phyloP scores from a whole-genome alignment of 1,140 invertebrate species.

The Brachionus calyciflorus region DNA sequence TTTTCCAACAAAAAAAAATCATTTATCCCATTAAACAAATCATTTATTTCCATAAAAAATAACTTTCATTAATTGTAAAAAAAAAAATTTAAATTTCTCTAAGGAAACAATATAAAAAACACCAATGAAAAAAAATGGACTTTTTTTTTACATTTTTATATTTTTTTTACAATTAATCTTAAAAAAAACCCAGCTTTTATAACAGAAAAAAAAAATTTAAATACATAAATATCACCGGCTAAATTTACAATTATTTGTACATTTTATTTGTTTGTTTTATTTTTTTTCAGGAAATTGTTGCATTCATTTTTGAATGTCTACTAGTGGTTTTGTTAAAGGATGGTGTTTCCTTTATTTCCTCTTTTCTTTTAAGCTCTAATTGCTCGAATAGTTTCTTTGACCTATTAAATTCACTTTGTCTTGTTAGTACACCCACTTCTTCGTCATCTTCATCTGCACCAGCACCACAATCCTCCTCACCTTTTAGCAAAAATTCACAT shows the following conservation, averaged over 20 bases:
- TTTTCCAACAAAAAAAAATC: too few species aligned
- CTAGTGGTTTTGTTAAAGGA: conserved; percentile 3
- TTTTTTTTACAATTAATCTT: neutral
- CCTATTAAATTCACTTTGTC: conserved; percentile 9
- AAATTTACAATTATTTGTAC: neutral
- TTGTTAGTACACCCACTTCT: neutral
- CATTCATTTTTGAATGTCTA: conserved; percentile 34
- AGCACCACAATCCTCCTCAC: neutral
- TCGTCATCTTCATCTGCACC: neutral
- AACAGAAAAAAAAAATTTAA: conserved; percentile 19
- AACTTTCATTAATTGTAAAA: too few species aligned
- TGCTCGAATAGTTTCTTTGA: conserved; percentile 32
- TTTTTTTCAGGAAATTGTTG: conserved; percentile 30
- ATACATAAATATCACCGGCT: conserved; percentile 35
- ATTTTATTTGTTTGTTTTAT: too few species aligned
- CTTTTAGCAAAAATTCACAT: conserved; percentile 34
- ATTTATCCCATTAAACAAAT: too few species aligned
- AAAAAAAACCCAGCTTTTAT: conserved; percentile 14
- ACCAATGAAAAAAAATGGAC: too few species aligned
- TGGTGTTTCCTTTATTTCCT: neutral
- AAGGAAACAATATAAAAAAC: too few species aligned
- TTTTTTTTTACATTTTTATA: too few species aligned
- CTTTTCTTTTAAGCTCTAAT: conserved; percentile 22
- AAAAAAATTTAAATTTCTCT: too few species aligned
- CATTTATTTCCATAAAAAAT: too few species aligned